Conservation (phyloP, 1,140 invertebrate genomes). For the Probaryconus sp. region DNA sequence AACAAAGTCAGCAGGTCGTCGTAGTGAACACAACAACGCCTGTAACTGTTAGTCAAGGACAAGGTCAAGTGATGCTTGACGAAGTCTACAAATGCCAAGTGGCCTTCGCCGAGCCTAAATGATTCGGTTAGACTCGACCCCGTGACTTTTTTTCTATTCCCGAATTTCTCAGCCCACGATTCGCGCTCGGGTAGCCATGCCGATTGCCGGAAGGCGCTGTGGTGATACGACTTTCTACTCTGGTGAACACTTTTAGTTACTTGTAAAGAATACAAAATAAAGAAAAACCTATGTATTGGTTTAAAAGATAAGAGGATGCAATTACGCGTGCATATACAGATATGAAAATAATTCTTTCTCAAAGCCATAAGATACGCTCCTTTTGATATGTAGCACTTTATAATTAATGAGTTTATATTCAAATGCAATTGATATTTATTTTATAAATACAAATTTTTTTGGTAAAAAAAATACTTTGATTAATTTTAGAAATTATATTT, state of each 20-base stretch:
- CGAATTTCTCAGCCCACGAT: background rate
- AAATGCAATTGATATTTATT: no score
- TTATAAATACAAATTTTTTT: no score
- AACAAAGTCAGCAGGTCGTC: slow-evolving; percentile 74
- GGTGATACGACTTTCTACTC: slow-evolving; percentile 41
- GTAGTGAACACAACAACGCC: slow-evolving; percentile 76
- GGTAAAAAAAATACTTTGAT: no score
- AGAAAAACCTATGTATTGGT: slow-evolving; percentile 13
- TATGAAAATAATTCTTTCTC: no score
- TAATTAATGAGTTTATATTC: no score
- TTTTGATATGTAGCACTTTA: no score
- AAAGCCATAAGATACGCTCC: no score
- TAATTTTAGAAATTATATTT: no score
- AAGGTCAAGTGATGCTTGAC: slow-evolving; percentile 76
- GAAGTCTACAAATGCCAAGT: slow-evolving; percentile 80
- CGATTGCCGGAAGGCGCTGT: background rate
- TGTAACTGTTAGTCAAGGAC: slow-evolving; percentile 75
- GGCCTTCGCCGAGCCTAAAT: slow-evolving; percentile 78
- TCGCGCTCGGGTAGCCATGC: no score
- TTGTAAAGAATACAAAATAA: slow-evolving; percentile 26
- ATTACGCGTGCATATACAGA: slow-evolving; percentile 28
- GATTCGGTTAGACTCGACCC: slow-evolving; percentile 71
- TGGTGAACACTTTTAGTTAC: slow-evolving; percentile 36
- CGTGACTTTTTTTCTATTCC: background rate
- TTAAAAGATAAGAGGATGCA: slow-evolving; percentile 18